A percentile compares a stretch with the other conserved stretches of the same genome.
These are phyloP conservation scores for Pachydiplax longipennis DNA, from an alignment of 2,888 invertebrate species.

Conservation along the genomic window DNA sequence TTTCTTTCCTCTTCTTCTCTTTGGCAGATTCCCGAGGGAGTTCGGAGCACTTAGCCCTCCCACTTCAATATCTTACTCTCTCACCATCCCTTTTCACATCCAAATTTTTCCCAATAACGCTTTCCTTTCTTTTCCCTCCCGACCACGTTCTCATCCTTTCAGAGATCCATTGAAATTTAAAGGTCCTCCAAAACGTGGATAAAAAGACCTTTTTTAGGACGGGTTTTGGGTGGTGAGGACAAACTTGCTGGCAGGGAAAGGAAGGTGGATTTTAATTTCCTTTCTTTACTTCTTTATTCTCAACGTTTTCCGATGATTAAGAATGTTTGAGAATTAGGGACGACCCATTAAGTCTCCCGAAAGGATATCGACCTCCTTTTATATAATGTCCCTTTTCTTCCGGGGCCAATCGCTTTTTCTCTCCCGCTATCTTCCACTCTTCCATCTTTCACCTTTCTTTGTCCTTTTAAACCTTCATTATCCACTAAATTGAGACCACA, in stretches of 20 bases:
- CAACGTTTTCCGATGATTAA: background rate
- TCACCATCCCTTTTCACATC: background rate
- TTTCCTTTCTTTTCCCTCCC: background rate
- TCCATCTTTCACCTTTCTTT: background rate
- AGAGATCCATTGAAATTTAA: background rate
- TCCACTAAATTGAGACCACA: background rate
- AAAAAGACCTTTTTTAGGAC: background rate
- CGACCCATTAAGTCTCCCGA: slow-evolving; percentile 23
- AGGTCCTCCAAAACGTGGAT: background rate
- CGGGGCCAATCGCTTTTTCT: background rate
- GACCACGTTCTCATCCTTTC: background rate
- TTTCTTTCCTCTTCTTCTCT: background rate
- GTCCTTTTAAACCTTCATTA: background rate
- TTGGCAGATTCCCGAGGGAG: background rate
- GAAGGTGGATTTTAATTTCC: background rate
- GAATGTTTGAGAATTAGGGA: slow-evolving; percentile 42
- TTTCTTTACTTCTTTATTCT: background rate
- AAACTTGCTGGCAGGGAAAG: background rate
- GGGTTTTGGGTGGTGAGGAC: background rate
- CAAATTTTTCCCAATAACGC: too few relatives aligned
- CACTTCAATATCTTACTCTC: background rate
- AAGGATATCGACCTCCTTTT: slow-evolving; percentile 22
- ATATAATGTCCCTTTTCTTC: background rate
- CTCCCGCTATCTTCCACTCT: background rate
- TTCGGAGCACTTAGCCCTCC: background rate